A percentile compares a stretch with the other conserved stretches of the same genome.
phyloP scores from a whole-genome alignment of 2,797 vertebrate species.

The Sebastes aleutianus region DNA sequence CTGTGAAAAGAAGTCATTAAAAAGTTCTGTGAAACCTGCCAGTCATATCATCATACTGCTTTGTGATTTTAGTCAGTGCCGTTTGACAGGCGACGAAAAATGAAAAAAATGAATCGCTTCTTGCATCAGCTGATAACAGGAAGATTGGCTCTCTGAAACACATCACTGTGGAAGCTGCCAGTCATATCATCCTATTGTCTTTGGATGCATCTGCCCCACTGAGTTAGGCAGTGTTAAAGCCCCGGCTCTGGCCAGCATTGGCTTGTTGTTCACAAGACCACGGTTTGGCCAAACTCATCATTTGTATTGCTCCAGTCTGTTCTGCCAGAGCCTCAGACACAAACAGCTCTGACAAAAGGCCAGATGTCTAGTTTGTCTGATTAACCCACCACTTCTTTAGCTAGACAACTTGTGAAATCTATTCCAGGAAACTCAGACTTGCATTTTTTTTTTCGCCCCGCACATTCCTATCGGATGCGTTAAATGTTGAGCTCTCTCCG shows the following conservation, averaged over 20 bases:
- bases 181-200: conserved; percentile 18
- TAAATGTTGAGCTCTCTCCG: conserved; percentile 66
- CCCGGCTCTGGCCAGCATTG: conserved; percentile 14
- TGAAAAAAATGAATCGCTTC: conserved; percentile 8
- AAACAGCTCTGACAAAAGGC: conserved; percentile 67
- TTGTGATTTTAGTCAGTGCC: background rate
- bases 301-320: conserved; percentile 46
- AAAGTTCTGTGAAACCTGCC: conserved; percentile 30
- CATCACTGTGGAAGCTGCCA: conserved; percentile 23
- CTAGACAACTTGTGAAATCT: conserved; percentile 60
- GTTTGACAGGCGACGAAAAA: conserved; percentile 8
- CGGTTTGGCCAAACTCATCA: conserved; percentile 37
- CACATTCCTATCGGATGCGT: conserved; percentile 31
- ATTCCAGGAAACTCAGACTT: conserved; percentile 43
- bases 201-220: conserved; percentile 31
- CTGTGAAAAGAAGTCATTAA: conserved; percentile 40
- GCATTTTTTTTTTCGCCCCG: conserved; percentile 1
- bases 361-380: conserved; percentile 72
- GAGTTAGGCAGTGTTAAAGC: conserved; percentile 46
- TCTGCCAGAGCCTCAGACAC: conserved; percentile 42
- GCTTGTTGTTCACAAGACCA: conserved; percentile 45
- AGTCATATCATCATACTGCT: conserved; percentile 19
- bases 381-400: conserved; percentile 59
- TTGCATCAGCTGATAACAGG: conserved; percentile 11
- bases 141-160: conserved; percentile 6